Base-by-base conservation (phyloP, 2,797 vertebrate species). In the Rhabdomys pumilio region DNA sequence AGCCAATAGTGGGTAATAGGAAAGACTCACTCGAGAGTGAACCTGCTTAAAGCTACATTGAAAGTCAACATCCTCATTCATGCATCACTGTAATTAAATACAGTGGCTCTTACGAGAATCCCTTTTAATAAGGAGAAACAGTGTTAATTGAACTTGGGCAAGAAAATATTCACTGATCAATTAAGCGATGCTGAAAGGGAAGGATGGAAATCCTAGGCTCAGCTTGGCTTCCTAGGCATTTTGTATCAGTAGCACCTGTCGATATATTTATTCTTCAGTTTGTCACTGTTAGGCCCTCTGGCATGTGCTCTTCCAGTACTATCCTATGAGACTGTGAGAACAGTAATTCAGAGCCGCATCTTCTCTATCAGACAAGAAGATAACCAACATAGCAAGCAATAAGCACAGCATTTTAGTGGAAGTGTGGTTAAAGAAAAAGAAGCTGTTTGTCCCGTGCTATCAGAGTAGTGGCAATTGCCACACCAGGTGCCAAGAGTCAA, bases 151-250 rank as follows among this genome's bases (percentile, higher is more conserved):
- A 95, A 77, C 10, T 73, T 94, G 26, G 50, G 29, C 53, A 94
- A 59, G 24, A 93, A 97, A 97, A 93, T 15, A 82, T 89, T 15
- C 41, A 89, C 63, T 96, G 69, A 96, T 75, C 41, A 82, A 94
- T 19, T 73, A 57, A 95, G 73, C 4, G 3, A 85, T 57, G 41
- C 22, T 61, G 53, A 94, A 93, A 88, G 14, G 8, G 81, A 47
- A 94, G 41, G 77, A 94, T 17, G 26, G 31, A 90, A 97, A 82
- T 89, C 92, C 3, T 59, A 24, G 94, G 88, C 53, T 92, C 6
- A 41, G 26, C 65, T 20, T 89, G 34, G 29, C 22, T 96, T 75
- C 31, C 47, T 85, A 67, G 55, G 13, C 77, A 57, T 76, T 91
- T 88, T 95, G 19, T n/a, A 63, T 90, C 75, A 91, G 44, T 59